Evolutionary conservation across 2,797 vertebrate species (phyloP), one percentile per base, ranked within the genome.

Genomic region (Megalops cyprinoides): DNA sequence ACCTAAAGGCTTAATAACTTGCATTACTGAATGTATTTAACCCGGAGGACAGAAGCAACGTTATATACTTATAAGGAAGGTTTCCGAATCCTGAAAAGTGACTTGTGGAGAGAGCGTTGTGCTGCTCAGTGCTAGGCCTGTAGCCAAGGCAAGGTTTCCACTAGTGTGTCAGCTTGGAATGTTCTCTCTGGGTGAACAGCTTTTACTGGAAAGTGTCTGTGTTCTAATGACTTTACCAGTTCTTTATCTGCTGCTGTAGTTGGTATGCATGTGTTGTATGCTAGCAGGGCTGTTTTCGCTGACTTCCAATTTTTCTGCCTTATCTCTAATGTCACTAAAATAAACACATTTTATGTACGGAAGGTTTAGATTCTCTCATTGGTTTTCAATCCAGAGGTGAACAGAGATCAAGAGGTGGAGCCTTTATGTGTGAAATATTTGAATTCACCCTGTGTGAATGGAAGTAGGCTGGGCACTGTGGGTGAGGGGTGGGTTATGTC

Each of bases 131-230:
- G 37, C 1, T 31, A 73, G 31, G 55, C 78, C 77, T 69, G 79
- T 74, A 77, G 81, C 80, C 82, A 81, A 81, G 65, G 76, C 15
- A 51, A 15, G 46, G 71, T 78, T 81, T 67, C 76, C 1, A 6
- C 48, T 14, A 14, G 12, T 7, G 0, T 55, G 65, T 79, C 55
- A 20, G 58, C 56, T 28, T 78, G 51, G 65, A 42, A n/a, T 55
- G 53, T 37, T 14, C 85, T 83, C 71, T 31, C 56, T 58, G 74
- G 78, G 62, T 76, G 48, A 55, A 39, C 60, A 42, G 25, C 39
- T 77, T 56, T 25, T 1, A 53, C 23, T 81, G 6, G 76, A 83
- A 82, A 12, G 8, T n/a, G 8, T 81, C 25, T 14, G 20, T 82
- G 58, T 14, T 75, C 7, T 65, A 37, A 15, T n/a, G n/a, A 65